A percentile compares a stretch with the other conserved stretches of the same genome.
phyloP scores from a whole-genome alignment of 2,797 vertebrate genomes.

The Onychomys arenicola region DNA sequence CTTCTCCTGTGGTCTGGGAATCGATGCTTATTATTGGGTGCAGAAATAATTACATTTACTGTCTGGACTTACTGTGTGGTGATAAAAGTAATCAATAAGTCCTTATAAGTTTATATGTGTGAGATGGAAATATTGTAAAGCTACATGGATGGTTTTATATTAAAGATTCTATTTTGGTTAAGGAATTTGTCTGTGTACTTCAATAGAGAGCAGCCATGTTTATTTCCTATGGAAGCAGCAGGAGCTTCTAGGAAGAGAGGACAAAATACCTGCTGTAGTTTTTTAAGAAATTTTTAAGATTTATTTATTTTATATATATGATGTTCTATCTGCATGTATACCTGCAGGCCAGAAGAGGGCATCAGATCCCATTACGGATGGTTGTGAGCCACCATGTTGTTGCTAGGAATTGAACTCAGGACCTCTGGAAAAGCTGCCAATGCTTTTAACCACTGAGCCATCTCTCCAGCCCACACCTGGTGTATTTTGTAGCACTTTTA shows the following conservation, averaged over 20 bases:
- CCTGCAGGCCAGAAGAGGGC: neutral
- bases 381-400: neutral
- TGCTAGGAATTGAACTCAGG: neutral
- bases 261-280: neutral
- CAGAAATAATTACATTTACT: slow-evolving; percentile 96
- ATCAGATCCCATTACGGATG: neutral
- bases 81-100: slow-evolving; percentile 46
- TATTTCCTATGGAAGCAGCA: slow-evolving; percentile 32
- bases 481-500: neutral
- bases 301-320: neutral
- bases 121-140: slow-evolving; percentile 18
- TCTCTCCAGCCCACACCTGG: neutral
- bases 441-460: neutral
- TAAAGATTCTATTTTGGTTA: slow-evolving; percentile 76
- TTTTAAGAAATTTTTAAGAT: neutral
- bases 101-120: neutral
- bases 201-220: slow-evolving; percentile 16
- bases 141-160: slow-evolving; percentile 20
- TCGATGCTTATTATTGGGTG: slow-evolving; percentile 93
- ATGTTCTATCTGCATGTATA: neutral
- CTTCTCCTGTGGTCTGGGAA: slow-evolving; percentile 93
- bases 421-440: neutral
- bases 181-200: slow-evolving; percentile 45
- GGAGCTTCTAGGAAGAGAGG: neutral
- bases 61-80: slow-evolving; percentile 89